These are phyloP conservation scores for Furcifer pardalis DNA, from an alignment of 2,797 vertebrate genomes.

Conservation along the genomic window DNA sequence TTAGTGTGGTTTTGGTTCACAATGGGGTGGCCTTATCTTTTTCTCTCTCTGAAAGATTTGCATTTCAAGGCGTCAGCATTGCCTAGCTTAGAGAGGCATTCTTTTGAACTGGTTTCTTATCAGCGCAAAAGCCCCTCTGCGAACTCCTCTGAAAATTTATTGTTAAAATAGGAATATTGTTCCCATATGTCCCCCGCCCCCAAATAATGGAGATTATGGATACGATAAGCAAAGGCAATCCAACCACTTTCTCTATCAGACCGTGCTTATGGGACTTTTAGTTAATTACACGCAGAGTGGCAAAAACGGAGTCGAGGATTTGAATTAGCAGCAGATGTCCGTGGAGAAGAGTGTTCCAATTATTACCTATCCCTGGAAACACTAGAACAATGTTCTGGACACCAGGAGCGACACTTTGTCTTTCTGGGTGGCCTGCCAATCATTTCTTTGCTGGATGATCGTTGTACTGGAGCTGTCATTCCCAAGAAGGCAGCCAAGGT, in stretches of 20 bases:
- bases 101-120: constrained; percentile 46
- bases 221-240: constrained; percentile 43
- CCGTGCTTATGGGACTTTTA: constrained; percentile 48
- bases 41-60: constrained; percentile 27
- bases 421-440: constrained; percentile 60
- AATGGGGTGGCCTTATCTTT: neutral
- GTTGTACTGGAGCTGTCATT: neutral
- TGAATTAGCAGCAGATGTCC: constrained; percentile 68
- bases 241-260: constrained; percentile 59
- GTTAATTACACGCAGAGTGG: constrained; percentile 59
- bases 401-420: neutral
- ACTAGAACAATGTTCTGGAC: constrained; percentile 47
- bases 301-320: constrained; percentile 40
- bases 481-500: constrained; percentile 24
- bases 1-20: neutral
- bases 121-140: constrained; percentile 47
- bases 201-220: constrained; percentile 57
- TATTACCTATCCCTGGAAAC: constrained; percentile 55
- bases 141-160: constrained; percentile 62
- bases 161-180: constrained; percentile 54
- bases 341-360: constrained; percentile 54
- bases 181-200: constrained; percentile 64
- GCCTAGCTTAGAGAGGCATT: constrained; percentile 36
- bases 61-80: constrained; percentile 7
- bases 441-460: constrained; percentile 18